Evolutionary conservation across 2,888 invertebrate genomes (phyloP), one percentile per base, ranked within the genome.

Genomic region (Macrophya annulata): DNA sequence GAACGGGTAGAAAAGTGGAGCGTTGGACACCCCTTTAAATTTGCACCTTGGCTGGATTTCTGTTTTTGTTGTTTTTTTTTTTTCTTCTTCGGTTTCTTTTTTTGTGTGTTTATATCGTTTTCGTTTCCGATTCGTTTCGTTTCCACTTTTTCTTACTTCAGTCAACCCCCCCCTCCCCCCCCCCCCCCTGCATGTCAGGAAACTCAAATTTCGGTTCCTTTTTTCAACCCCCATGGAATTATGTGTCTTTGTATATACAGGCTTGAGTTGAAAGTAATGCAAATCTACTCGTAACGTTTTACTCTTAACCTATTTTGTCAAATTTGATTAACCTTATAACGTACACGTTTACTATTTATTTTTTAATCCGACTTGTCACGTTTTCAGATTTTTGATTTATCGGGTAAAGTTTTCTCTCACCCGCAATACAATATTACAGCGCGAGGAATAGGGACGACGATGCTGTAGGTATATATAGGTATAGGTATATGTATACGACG

Each of bases 1-100:
- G 68, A 45, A 85, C 31, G 51, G 59, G 59, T 10, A 82, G 43
- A 37, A 79, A 40, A 82, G 43, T 71, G 45, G 62, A 48, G 68
- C 65, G 51, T 37, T 59, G 81, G 72, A 65, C 43, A 86, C 79
- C 84, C 77, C 51, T 77, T 77, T 31, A 77, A 74, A 51, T 77
- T 77, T 74, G n/a, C 72, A 74, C 72, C 45, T 74, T 43, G 21
- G 45, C 45, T 74, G 17, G 77, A 77, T 77, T 65, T 59, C 15
- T 15, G 17, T 40, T 40, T 81, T 81, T 21, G n/a, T 37, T n/a
- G 40, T 12, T 40, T 25, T 81, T 62, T 43, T 9, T 12, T 31
- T 77, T 77, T 12, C 21, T 12, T 55, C 51, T 77, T 31, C n/a
- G n/a, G n/a, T 51, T n/a, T 48, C n/a, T n/a, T 31, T 31, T 31